Evolutionary conservation across 2,113 vertebrate genomes (phyloP).

Genomic region (Eublepharis macularius): DNA sequence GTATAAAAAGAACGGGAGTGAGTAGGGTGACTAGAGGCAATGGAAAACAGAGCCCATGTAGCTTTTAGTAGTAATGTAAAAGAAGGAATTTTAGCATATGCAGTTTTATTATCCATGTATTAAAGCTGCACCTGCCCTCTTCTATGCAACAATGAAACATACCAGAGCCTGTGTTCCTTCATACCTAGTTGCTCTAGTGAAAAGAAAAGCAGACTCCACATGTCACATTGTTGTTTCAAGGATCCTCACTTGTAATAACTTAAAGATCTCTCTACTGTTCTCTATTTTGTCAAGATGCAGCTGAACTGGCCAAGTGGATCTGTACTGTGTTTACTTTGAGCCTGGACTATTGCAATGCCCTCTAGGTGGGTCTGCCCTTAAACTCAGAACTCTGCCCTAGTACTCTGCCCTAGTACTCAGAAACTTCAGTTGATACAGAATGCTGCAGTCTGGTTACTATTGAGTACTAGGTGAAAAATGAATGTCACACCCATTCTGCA

Average conservation of each 20-base stretch:
- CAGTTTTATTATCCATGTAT: not conserved
- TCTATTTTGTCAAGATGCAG: not conserved
- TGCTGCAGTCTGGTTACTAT: no score
- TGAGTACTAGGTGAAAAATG: no score
- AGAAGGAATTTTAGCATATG: not conserved
- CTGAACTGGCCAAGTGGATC: no score
- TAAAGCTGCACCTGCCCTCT: not conserved
- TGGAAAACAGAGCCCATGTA: not conserved
- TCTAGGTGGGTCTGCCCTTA: no score
- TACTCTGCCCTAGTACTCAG: no score
- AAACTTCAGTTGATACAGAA: no score
- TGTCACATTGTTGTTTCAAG: slow-evolving; percentile 10
- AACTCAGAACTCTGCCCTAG: no score
- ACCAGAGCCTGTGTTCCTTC: not conserved
- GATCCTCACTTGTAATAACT: not conserved
- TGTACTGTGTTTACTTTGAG: no score
- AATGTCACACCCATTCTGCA: no score
- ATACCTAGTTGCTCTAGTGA: not conserved
- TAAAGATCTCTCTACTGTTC: not conserved
- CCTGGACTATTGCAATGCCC: no score
- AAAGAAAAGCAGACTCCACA: not conserved
- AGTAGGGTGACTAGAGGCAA: not conserved
- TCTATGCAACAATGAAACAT: not conserved
- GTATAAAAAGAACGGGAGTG: not conserved
- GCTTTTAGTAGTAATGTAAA: not conserved